Conservation (phyloP, 2,797 vertebrate genomes). For the Bovichtus variegatus region DNA sequence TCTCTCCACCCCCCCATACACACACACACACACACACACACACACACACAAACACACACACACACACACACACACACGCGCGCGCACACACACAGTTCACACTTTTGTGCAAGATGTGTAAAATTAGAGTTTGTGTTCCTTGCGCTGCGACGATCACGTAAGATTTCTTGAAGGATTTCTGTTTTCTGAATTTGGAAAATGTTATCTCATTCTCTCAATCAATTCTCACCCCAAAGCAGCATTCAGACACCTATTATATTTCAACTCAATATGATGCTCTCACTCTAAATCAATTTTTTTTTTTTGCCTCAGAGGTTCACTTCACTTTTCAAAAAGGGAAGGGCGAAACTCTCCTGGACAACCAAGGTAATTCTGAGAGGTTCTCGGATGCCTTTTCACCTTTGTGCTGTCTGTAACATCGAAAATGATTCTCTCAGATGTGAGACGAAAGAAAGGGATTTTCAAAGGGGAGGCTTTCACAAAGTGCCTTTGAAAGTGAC, state of each 20-base stretch:
- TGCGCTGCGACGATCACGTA: slow-evolving; percentile 10
- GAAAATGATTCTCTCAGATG: slow-evolving; percentile 46
- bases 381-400: slow-evolving; percentile 56
- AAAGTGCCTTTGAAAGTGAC: slow-evolving; percentile 50
- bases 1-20: slow-evolving; percentile 8
- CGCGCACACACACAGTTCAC: slow-evolving; percentile 51
- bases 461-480: slow-evolving; percentile 46
- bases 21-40: slow-evolving; percentile 3
- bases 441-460: slow-evolving; percentile 47
- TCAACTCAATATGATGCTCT: slow-evolving; percentile 61
- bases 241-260: slow-evolving; percentile 62
- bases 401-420: slow-evolving; percentile 18
- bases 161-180: slow-evolving; percentile 45
- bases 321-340: slow-evolving; percentile 45
- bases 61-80: slow-evolving; percentile 6
- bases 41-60: slow-evolving; percentile 38
- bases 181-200: slow-evolving; percentile 53
- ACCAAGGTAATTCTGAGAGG: slow-evolving; percentile 41
- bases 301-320: slow-evolving; percentile 55
- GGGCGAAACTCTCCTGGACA: slow-evolving; percentile 40
- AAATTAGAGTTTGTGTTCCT: slow-evolving; percentile 45
- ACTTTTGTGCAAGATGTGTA: slow-evolving; percentile 39
- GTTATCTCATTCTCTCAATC: slow-evolving; percentile 66
- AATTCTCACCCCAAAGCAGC: slow-evolving; percentile 48
- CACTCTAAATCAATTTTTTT: slow-evolving; percentile 63